Conservation (phyloP, 2,113 vertebrate species). For the Xiphophorus maculatus region DNA sequence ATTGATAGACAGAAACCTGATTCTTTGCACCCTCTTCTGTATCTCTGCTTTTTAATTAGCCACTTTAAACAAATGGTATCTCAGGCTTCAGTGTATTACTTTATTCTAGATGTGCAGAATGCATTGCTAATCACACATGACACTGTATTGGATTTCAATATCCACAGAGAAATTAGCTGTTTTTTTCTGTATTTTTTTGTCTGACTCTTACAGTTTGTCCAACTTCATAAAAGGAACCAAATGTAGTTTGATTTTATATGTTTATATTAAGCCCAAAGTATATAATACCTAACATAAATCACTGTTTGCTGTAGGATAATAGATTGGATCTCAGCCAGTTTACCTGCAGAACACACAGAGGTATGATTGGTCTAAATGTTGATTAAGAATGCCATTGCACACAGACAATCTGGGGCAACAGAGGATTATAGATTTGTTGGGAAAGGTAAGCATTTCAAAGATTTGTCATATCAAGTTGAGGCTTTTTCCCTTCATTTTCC, state of each 20-base stretch:
- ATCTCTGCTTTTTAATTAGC: conserved; percentile 47
- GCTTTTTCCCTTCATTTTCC: conserved; percentile 34
- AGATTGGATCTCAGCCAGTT: not conserved
- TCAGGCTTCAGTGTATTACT: conserved; percentile 54
- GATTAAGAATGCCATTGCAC: conserved; percentile 31
- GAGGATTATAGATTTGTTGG: conserved; percentile 66
- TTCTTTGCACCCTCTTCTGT: conserved; percentile 42
- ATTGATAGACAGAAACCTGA: conserved; percentile 63
- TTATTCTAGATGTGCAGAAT: conserved; percentile 55
- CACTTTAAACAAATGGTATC: conserved; percentile 47
- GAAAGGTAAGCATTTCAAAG: conserved; percentile 71
- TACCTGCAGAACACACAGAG: conserved; percentile 24
- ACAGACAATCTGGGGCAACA: conserved; percentile 61
- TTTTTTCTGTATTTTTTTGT: not conserved
- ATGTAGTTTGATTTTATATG: not conserved
- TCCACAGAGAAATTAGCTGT: conserved; percentile 15
- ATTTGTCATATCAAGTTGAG: conserved; percentile 60
- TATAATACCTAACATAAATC: not conserved
- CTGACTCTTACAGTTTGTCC: conserved; percentile 5
- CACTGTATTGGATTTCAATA: conserved; percentile 42
- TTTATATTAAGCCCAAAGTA: not conserved
- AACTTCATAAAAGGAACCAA: not conserved
- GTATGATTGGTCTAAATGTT: conserved; percentile 38
- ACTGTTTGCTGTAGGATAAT: not conserved
- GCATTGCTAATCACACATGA: conserved; percentile 57